phyloP scores from a whole-genome alignment of 2,888 invertebrate species.

The Perdita meconis region DNA sequence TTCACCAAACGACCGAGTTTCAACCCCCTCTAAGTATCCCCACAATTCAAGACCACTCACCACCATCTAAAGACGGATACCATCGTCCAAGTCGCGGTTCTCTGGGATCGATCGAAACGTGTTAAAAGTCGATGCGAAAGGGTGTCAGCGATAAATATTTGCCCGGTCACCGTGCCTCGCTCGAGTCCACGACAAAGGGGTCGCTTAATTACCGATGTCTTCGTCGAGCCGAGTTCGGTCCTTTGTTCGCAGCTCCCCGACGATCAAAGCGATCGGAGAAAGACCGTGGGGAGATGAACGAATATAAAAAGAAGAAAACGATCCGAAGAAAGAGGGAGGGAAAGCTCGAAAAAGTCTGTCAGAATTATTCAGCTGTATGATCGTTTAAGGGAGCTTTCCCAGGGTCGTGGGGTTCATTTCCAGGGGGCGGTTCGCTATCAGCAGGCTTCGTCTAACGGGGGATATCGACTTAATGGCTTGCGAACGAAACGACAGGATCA shows the following conservation, averaged over 20 bases:
- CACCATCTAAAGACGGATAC: not conserved
- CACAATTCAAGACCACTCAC: no score
- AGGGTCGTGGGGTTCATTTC: slow-evolving; percentile 27
- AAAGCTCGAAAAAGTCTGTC: slow-evolving; percentile 1
- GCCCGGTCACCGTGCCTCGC: not conserved
- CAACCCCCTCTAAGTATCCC: no score
- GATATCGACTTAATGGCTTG: slow-evolving; percentile 43
- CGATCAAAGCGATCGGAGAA: slow-evolving; percentile 27
- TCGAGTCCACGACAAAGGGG: slow-evolving; percentile 12
- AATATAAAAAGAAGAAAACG: not conserved
- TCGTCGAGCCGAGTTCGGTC: not conserved
- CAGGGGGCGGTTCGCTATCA: slow-evolving; percentile 10
- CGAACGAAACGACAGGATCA: slow-evolving; percentile 14
- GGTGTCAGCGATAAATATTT: slow-evolving; percentile 42
- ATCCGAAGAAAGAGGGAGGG: not conserved
- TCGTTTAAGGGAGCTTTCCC: slow-evolving; percentile 40
- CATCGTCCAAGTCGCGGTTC: no score
- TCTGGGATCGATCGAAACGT: not conserved
- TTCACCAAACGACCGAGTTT: no score
- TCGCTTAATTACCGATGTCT: slow-evolving; percentile 46
- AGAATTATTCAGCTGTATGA: slow-evolving; percentile 51
- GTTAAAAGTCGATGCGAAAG: not conserved
- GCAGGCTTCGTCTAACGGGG: no score
- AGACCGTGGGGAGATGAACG: slow-evolving; percentile 5
- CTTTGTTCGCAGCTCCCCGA: slow-evolving; percentile 25